Evolutionary conservation across 2,113 vertebrate genomes (phyloP), one percentile per base, ranked within the genome.

Genomic region (Mellivora capensis): DNA sequence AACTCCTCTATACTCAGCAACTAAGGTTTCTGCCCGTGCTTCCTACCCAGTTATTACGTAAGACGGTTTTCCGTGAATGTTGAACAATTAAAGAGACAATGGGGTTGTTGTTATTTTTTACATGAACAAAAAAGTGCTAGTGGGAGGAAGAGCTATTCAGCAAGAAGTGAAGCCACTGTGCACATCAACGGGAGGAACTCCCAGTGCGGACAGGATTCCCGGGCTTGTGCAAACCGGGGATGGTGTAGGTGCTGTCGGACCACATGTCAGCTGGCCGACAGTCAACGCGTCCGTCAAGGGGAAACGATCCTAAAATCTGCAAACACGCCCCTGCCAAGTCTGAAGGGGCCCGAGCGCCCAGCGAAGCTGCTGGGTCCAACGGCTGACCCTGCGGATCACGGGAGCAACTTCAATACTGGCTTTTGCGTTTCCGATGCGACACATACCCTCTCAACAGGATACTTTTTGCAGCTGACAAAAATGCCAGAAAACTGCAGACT

Each of bases 21-120:
- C 62, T 44, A 80, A 18, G 23, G 3, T 6, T 49, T 44, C 71
- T 59, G 10, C 23, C 52, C 18, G 83, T 57, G 57, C 49, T 93
- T 74, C 57, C 29, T 59, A 44, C 57, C 47, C 0, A 44, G 57
- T 72, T 93, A 82, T 31, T 71, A 94, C 3, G 37, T 1, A 54
- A 37, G 88, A 80, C 10, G 1, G 2, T 91, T 87, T 64, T 29
- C 69, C 39, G 76, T 95, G 42, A 67, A 74, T 57, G 87, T 21
- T 67, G 87, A 93, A 90, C 71, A 89, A 83, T 91, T 90, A 25
- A 72, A 83, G 85, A 86, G 25, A 39, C 71, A 54, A 90, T 13
- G 34, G 12, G 8, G 4, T n/a, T 52, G 61, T 64, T n/a, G 2
- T 7, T 4, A 23, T 62, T 87, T 89, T 81, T 71, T 17, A 87